Conservation (phyloP, 2,113 vertebrate species). For the Candoia aspera region DNA sequence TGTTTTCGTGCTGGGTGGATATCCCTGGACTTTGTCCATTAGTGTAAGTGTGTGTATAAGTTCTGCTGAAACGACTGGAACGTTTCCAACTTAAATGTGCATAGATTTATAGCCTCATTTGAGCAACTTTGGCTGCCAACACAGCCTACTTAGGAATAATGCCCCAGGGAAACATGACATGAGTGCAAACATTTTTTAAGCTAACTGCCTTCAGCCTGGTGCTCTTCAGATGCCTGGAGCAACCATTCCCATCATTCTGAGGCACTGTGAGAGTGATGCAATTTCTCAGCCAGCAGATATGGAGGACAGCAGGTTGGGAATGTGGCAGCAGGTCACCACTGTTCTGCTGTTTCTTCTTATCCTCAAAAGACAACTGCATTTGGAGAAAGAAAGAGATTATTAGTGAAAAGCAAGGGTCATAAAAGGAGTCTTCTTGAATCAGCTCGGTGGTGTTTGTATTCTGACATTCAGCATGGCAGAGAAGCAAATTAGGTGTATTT, state of each 20-base stretch:
- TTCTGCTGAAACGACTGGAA: neutral
- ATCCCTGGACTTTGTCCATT: neutral
- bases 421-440: neutral
- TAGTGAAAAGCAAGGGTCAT: neutral
- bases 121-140: neutral
- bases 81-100: neutral
- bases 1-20: neutral
- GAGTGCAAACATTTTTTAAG: neutral
- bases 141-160: neutral
- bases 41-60: neutral
- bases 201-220: neutral
- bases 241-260: neutral
- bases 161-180: neutral
- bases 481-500: neutral
- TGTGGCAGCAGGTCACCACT: neutral
- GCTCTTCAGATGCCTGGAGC: neutral
- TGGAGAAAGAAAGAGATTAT: neutral
- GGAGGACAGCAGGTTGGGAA: neutral
- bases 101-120: neutral
- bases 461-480: neutral
- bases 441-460: neutral
- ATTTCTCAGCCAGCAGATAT: neutral
- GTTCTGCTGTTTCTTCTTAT: neutral
- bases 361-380: neutral
- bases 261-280: neutral